Conservation (phyloP, 2,113 vertebrate species). For the Anser brachyrhynchus region DNA sequence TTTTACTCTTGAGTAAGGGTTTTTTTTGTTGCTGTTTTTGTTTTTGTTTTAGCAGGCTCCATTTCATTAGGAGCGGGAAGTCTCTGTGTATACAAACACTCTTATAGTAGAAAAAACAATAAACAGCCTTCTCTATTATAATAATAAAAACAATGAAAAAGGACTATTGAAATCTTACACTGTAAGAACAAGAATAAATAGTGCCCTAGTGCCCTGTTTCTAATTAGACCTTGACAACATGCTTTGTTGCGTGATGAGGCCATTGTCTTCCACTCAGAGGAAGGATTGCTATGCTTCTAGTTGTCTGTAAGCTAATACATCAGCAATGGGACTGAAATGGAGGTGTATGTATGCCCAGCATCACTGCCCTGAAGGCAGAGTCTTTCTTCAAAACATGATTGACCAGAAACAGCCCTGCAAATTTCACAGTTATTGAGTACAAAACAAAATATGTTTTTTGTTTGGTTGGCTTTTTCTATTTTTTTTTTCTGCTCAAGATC, state of each 20-base stretch:
- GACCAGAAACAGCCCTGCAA: neutral
- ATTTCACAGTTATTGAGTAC: neutral
- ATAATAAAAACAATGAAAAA: slow-evolving; percentile 10
- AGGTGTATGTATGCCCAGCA: neutral
- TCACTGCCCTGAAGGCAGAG: neutral
- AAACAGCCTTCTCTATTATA: neutral
- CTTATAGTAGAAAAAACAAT: slow-evolving; percentile 28
- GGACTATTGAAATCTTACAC: neutral
- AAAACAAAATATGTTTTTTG: neutral
- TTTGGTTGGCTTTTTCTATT: neutral
- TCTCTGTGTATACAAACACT: slow-evolving; percentile 17
- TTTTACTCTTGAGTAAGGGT: slow-evolving; percentile 18
- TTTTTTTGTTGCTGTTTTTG: neutral
- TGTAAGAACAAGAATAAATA: neutral
- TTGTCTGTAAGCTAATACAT: neutral
- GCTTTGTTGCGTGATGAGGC: neutral
- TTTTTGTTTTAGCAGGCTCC: slow-evolving; percentile 25
- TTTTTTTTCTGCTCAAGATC: neutral
- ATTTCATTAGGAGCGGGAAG: neutral
- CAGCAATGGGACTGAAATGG: neutral
- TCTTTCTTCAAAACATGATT: neutral
- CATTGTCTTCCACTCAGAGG: slow-evolving; percentile 44
- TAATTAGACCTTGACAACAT: slow-evolving; percentile 21
- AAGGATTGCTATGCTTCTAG: neutral
- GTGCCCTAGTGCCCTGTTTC: neutral